Conservation (phyloP, 1,140 invertebrate species). For the Trachymyrmex cornetzi region DNA sequence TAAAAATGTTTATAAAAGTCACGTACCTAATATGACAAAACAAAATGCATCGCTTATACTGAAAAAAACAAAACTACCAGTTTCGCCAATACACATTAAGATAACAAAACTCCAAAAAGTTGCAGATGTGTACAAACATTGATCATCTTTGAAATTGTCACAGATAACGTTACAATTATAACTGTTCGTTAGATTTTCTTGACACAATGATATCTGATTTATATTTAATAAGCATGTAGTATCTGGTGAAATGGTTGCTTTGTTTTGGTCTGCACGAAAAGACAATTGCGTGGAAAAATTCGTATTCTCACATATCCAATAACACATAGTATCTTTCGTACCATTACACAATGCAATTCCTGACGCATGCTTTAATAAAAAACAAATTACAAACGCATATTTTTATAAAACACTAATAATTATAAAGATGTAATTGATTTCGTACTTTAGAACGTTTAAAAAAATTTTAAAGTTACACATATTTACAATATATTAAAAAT, state of each 20-base stretch:
- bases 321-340: constrained; percentile 65
- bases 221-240: constrained; percentile 69
- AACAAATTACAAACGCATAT: constrained; percentile 31
- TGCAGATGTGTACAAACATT: constrained; percentile 86
- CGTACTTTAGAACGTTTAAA: background rate
- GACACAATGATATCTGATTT: constrained; percentile 56
- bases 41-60: constrained; percentile 93
- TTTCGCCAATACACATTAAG: constrained; percentile 90
- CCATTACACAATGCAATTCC: constrained; percentile 39
- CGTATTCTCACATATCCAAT: constrained; percentile 71
- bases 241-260: constrained; percentile 76
- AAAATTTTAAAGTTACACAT: background rate
- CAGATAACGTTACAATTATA: constrained; percentile 61
- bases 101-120: constrained; percentile 75
- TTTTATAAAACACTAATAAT: background rate
- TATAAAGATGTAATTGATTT: background rate
- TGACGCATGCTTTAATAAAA: constrained; percentile 59
- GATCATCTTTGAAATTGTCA: constrained; percentile 57
- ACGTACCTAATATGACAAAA: constrained; percentile 87
- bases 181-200: constrained; percentile 2
- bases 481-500: background rate
- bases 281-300: constrained; percentile 66
- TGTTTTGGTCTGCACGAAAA: constrained; percentile 54
- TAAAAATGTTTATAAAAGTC: constrained; percentile 49
- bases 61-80: constrained; percentile 93